Evolutionary conservation across 2,888 invertebrate genomes (phyloP), one percentile per base, ranked within the genome.

Genomic region (Cerastis rubricosa): DNA sequence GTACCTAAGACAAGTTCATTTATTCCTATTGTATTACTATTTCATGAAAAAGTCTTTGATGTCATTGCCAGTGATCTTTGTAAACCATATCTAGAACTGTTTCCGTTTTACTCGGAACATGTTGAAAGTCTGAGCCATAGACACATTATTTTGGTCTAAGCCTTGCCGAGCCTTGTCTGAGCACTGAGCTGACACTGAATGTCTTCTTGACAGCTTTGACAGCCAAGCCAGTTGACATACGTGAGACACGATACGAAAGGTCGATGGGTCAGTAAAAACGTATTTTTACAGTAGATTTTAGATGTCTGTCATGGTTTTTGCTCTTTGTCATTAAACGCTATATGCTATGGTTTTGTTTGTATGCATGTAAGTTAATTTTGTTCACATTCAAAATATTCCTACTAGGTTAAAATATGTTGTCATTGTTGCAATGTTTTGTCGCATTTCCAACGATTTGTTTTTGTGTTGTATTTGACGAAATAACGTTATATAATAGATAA

Each of bases 261-360:
- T 94, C 92, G 93, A 92, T 91, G 92, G 94, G 94, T 94, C 92
- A 94, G 91, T 92, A 92, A 92, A 92, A 93, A 93, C 92, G 88
- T 91, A 90, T 92, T 93, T 93, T 90, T 87, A 85, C 78, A 84
- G 85, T 93, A 92, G 89, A 85, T 88, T 92, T 93, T 93, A 92
- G 89, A 89, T 91, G 90, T 88, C 91, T 90, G 91, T 94, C 94
- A 95, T 96, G 95, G 95, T 93, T 93, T 95, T 95, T 95, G 95
- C 95, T 95, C 95, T 93, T 93, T 94, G 87, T 89, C 87, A 91
- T 90, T 84, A 88, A 83, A 90, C 86, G 85, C 90, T 90, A 81
- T 89, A 88, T 89, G 91, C 77, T 89, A 93, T 93, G 92, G 92
- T 91, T 93, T 92, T 92, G 85, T 92, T 91, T 92, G 91, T 90